These are phyloP conservation scores for Drosophila monieri DNA, from an alignment of 2,888 invertebrate species.

Conservation along the genomic window DNA sequence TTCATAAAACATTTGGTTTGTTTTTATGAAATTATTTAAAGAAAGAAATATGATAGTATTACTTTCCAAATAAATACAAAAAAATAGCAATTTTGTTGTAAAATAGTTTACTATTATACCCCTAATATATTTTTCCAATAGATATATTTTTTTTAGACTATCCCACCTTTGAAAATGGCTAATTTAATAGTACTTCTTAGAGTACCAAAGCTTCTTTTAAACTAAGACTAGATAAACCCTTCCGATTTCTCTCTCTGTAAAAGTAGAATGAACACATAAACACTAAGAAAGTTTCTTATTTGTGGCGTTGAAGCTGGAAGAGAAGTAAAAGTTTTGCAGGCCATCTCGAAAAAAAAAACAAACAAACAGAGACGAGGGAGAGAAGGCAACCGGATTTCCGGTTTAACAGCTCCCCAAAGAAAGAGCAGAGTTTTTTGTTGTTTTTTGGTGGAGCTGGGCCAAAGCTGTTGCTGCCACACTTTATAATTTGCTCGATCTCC, in stretches of 20 bases:
- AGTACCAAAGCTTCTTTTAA: too few relatives aligned
- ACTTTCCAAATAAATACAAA: too few relatives aligned
- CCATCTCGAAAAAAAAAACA: slow-evolving; percentile 45
- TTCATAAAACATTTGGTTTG: too few relatives aligned
- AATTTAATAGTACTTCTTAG: too few relatives aligned
- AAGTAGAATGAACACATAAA: slow-evolving; percentile 42
- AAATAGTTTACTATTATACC: too few relatives aligned
- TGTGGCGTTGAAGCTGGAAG: slow-evolving; percentile 34
- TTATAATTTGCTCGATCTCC: slow-evolving; percentile 63
- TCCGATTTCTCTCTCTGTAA: background rate
- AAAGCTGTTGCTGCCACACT: slow-evolving; percentile 54
- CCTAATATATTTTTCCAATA: too few relatives aligned
- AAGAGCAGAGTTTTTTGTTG: background rate
- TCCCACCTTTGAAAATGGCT: too few relatives aligned
- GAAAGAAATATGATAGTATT: too few relatives aligned
- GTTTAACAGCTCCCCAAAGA: slow-evolving; percentile 58
- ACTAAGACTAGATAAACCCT: too few relatives aligned
- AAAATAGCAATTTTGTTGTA: too few relatives aligned
- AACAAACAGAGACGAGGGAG: slow-evolving; percentile 31
- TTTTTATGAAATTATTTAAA: too few relatives aligned
- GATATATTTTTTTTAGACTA: too few relatives aligned
- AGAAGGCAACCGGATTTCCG: slow-evolving; percentile 64
- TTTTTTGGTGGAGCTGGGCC: background rate
- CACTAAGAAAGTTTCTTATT: slow-evolving; percentile 53
- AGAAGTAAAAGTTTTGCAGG: slow-evolving; percentile 60